Conservation (phyloP, 2,797 vertebrate species). For the Liasis olivaceus region DNA sequence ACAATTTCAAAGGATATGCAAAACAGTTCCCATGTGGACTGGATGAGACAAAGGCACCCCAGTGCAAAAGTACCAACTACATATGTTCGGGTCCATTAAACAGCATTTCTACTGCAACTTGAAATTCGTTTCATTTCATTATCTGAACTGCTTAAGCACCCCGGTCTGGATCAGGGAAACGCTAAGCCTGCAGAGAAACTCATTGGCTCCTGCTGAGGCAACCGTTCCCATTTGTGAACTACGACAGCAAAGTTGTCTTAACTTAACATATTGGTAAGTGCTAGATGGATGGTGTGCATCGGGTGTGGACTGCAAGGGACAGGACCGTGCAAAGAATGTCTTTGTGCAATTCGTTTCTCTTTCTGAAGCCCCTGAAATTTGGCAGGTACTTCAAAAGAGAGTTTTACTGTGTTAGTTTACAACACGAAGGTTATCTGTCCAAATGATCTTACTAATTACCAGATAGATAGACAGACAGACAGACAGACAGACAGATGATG, state of each 20-base stretch:
- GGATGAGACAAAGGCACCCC: no score
- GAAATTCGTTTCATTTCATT: constrained; percentile 72
- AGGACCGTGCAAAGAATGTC: constrained; percentile 5
- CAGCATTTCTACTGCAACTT: constrained; percentile 42
- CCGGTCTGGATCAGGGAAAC: constrained; percentile 54
- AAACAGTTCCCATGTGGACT: no score
- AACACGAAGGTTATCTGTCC: neutral
- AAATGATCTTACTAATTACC: neutral
- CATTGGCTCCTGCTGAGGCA: constrained; percentile 67
- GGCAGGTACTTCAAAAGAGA: neutral
- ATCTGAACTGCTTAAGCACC: constrained; percentile 62
- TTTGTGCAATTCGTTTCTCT: neutral
- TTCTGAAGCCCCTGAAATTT: neutral
- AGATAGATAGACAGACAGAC: neutral
- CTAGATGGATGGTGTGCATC: accelerated
- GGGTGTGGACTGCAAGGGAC: neutral
- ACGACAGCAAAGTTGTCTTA: constrained; percentile 34
- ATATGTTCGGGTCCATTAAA: constrained; percentile 46
- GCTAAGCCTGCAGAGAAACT: constrained; percentile 65
- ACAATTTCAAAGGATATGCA: no score
- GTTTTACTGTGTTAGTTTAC: neutral
- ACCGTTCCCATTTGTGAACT: constrained; percentile 40
- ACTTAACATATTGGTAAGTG: constrained; percentile 30
- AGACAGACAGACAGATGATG: no score
- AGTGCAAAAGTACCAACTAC: neutral